Evolutionary conservation across 2,797 vertebrate genomes (phyloP).

Genomic region (Pseudopleuronectes americanus): DNA sequence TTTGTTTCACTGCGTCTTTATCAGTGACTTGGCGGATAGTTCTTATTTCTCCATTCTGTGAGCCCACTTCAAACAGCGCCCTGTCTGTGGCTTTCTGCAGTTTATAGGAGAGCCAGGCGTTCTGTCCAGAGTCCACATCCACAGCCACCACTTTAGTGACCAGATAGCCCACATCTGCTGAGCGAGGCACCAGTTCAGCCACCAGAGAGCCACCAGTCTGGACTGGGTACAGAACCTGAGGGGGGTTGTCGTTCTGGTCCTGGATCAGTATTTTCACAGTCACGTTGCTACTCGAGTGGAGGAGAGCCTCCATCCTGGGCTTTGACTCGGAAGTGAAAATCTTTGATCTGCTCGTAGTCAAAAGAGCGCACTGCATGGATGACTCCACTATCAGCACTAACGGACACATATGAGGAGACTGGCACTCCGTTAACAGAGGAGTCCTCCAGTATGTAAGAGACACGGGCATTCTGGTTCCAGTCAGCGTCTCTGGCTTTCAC

Average conservation of each 20-base stretch:
- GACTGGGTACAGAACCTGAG: conserved; percentile 77
- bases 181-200: conserved; percentile 69
- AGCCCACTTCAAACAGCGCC: conserved; percentile 78
- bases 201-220: conserved; percentile 70
- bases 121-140: conserved; percentile 77
- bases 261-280: conserved; percentile 55
- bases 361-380: conserved; percentile 83
- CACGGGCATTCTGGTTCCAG: no score
- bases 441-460: no score
- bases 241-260: conserved; percentile 43
- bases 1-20: no score
- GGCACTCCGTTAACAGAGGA: no score
- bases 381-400: conserved; percentile 81
- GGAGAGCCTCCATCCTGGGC: conserved; percentile 72
- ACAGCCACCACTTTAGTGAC: conserved; percentile 88
- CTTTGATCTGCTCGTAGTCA: conserved; percentile 80
- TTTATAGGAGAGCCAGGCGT: conserved; percentile 84
- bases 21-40: conserved; percentile 46
- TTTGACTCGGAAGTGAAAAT: conserved; percentile 69
- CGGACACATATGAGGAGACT: conserved; percentile 74
- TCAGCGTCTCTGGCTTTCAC: no score
- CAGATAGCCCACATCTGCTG: no score
- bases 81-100: conserved; percentile 82
- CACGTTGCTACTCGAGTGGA: conserved; percentile 66
- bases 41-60: conserved; percentile 67